Conservation (phyloP, 2,113 vertebrate species). For the Sapajus apella region DNA sequence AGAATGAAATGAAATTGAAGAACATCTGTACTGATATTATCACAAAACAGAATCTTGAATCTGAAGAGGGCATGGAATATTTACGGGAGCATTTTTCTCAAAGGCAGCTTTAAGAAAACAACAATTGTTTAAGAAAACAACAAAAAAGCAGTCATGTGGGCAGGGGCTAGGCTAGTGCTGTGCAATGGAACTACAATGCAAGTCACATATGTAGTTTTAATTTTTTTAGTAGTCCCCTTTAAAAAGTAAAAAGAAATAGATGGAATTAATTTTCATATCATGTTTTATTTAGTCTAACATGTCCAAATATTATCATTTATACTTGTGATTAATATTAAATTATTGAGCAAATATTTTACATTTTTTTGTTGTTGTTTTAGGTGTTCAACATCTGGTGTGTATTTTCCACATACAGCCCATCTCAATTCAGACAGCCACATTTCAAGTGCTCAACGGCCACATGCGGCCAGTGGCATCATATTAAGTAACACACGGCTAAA, state of each 20-base stretch:
- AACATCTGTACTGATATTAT: neutral
- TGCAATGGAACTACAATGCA: neutral
- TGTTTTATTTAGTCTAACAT: neutral
- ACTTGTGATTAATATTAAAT: neutral
- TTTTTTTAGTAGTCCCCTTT: neutral
- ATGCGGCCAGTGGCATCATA: neutral
- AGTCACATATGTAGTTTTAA: neutral
- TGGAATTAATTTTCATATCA: neutral
- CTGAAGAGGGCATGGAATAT: neutral
- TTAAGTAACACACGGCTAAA: neutral
- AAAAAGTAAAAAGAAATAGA: neutral
- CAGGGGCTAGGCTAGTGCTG: neutral
- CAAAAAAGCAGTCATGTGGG: neutral
- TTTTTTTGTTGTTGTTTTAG: neutral
- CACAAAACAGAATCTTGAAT: constrained; percentile 22
- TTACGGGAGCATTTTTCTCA: neutral
- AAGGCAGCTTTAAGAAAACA: neutral
- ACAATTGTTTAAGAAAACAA: neutral
- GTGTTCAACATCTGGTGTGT: neutral
- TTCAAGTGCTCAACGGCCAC: neutral
- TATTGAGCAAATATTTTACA: neutral
- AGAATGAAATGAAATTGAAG: constrained; percentile 15
- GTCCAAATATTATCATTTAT: neutral
- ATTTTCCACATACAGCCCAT: neutral
- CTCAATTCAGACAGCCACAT: neutral